Evolutionary conservation across 2,797 vertebrate species (phyloP), one percentile per base, ranked within the genome.

Genomic region (Sebastiscus albofasciatus): DNA sequence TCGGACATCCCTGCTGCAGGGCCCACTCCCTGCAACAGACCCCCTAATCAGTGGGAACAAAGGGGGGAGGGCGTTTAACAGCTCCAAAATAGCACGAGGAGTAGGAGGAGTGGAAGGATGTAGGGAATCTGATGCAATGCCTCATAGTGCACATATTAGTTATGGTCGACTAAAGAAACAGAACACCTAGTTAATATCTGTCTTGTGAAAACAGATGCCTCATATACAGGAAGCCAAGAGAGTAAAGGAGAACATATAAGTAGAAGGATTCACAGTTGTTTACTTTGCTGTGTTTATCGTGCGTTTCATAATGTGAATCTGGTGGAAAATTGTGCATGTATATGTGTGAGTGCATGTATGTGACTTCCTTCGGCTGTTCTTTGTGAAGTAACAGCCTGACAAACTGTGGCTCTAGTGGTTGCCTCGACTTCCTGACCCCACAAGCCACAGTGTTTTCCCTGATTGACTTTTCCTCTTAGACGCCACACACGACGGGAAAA

Each of bases 11-110:
- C 91, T 86, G 87, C 33, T 85, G 80, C 72, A 89, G 82, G 83
- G 77, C 85, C 89, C 78, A 90, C 84, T 93, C 93, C 92, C 90
- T 75, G 81, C 72, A 79, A 79, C 76, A 75, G 80, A 87, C 82
- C 90, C 81, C 87, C 89, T 95, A 94, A 94, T 95, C 93, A 94
- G 90, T 78, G 85, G 80, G 79, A 95, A 95, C 93, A 94, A 95
- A 94, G 78, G 87, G 86, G 86, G 90, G 86, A 87, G 92, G 86
- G 80, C 13, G 80, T 88, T 39, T 84, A 77, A 36, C 49, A 56
- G 89, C 83, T 92, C 93, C 78, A 91, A 95, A 95, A 96, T 96
- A 96, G 92, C 80, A 87, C 7, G 29, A 77, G 62, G 77, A 84
- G 87, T 73, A 91, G 91, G 84, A 91, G 84, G 84, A 86, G 73